A percentile compares a stretch with the other conserved stretches of the same genome.
Conservation (phyloP, 30 jellyfish, hydroid and myxozoan genomes). For the Turritopsis dohrnii region DNA sequence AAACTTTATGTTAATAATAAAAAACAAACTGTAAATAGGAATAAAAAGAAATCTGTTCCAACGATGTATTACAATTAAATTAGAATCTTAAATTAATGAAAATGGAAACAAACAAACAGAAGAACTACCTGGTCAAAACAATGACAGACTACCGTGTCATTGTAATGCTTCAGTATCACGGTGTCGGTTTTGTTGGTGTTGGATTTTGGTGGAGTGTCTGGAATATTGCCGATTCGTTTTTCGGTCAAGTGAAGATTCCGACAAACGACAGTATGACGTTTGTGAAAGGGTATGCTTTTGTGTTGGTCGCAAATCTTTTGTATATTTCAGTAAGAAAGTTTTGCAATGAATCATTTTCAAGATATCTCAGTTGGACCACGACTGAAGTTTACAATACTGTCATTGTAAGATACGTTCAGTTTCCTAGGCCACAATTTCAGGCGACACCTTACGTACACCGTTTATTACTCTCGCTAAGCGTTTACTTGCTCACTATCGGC, state of each 20-base stretch:
- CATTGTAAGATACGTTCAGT: background rate
- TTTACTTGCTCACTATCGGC: background rate
- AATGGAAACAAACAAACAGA: background rate
- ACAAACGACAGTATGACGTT: background rate
- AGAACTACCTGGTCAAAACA: background rate
- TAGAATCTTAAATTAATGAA: too few relatives aligned
- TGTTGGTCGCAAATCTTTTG: background rate
- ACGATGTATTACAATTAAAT: too few relatives aligned
- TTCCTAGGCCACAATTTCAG: background rate
- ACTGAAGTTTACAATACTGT: background rate
- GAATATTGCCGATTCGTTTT: background rate
- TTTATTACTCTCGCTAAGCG: background rate
- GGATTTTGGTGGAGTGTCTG: conserved; percentile 10
- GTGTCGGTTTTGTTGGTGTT: background rate
- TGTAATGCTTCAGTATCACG: background rate
- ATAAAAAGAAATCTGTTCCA: too few relatives aligned
- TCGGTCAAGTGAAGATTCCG: background rate
- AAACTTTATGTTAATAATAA: too few relatives aligned
- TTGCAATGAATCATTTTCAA: background rate
- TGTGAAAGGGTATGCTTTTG: background rate
- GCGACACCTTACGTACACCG: conserved; percentile 2
- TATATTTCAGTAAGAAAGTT: background rate
- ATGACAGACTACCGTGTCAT: background rate
- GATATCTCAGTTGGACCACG: background rate
- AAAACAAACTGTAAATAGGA: too few relatives aligned